Evolutionary conservation across 2,888 invertebrate genomes (phyloP), one percentile per base, ranked within the genome.

Genomic region (Nudaria mundana): DNA sequence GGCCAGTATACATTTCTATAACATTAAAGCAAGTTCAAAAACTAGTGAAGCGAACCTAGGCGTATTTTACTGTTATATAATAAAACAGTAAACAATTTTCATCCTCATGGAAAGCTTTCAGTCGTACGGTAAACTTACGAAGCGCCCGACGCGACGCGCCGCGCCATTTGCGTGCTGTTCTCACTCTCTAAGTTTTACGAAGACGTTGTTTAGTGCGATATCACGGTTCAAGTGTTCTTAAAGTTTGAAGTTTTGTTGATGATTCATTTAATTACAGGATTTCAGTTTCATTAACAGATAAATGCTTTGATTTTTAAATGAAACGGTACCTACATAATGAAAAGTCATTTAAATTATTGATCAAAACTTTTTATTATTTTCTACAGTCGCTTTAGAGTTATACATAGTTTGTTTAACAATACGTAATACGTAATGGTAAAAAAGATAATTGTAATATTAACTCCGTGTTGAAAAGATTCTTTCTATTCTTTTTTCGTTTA

Each of bases 91-190:
- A 25, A 26, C 37, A 37, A 22, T 2, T 29, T 37, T 31, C 31
- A 8, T 18, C 14, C 30, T 30, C 30, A 31, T 22, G 28, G 15
- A 14, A 13, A 36, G 40, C 26, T 41, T 41, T 41, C 35, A 41
- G 40, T 41, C 36, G 15, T 8, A 20, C 22, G 20, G 22, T 15
- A 41, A 41, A 28, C 26, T 20, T 22, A 29, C 36, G 22, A 23
- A 5, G 31, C 1, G 22, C 2, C 6, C 23, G 40, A 41, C 40
- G 40, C 36, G 15, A 14, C 30, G 36, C 10, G 28, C 22, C n/a
- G n/a, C n/a, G n/a, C n/a, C n/a, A n/a, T 26, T 39, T 16, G 6
- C 12, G 20, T 25, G 14, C 11, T 11, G 14, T 5, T n/a, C n/a
- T n/a, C 13, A 10, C 7, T 6, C 8, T 11, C 2, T 26, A 37